These are phyloP conservation scores for Salvelinus namaycush DNA, from an alignment of 2,113 vertebrate species.

Conservation along the genomic window DNA sequence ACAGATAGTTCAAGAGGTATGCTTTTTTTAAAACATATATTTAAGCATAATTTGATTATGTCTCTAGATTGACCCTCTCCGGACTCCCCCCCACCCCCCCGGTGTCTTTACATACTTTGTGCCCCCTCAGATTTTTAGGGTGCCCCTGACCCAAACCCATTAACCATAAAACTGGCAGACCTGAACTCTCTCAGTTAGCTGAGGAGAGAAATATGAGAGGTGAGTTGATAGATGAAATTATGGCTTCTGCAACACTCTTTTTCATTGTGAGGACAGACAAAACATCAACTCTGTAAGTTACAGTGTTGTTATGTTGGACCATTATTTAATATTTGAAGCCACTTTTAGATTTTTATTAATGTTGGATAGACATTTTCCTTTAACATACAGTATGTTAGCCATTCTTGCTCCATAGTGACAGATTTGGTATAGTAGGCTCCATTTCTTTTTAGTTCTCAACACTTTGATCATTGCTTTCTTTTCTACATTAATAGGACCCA, in stretches of 20 bases:
- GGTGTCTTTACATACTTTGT: no score
- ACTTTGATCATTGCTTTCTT: constrained; percentile 45
- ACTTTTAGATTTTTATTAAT: constrained; percentile 19
- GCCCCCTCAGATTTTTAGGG: no score
- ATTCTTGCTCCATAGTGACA: constrained; percentile 43
- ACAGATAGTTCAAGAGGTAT: no score
- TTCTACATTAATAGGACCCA: constrained; percentile 47
- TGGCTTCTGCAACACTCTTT: no score
- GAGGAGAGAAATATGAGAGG: constrained; percentile 19
- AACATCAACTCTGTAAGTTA: no score
- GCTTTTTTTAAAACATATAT: no score
- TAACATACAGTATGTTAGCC: constrained; percentile 45
- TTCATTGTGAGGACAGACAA: no score
- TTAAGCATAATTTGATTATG: no score
- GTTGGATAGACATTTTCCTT: constrained; percentile 20
- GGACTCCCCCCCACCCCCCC: no score
- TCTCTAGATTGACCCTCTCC: no score
- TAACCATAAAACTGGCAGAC: constrained; percentile 33
- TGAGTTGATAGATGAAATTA: not conserved
- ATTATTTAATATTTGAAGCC: not conserved
- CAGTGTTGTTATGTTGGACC: not conserved
- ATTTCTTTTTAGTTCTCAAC: constrained; percentile 32
- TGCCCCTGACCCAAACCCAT: constrained; percentile 24
- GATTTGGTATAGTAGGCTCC: constrained; percentile 29
- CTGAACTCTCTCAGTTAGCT: constrained; percentile 34